A percentile compares a stretch with the other conserved stretches of the same genome.
These are phyloP conservation scores for Saccopteryx bilineata DNA, from an alignment of 2,113 vertebrate species.

Conservation along the genomic window DNA sequence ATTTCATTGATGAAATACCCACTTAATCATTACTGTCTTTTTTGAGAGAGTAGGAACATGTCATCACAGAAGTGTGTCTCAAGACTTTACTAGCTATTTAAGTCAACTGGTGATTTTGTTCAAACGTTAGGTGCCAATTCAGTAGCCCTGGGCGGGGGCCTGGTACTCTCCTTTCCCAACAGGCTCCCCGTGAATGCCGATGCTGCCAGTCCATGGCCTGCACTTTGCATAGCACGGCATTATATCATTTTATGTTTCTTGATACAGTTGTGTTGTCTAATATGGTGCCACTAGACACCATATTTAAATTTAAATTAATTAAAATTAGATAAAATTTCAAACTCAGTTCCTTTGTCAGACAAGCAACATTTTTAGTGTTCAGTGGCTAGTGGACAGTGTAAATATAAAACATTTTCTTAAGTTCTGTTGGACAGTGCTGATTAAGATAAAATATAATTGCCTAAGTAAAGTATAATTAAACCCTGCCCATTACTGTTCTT, in stretches of 20 bases:
- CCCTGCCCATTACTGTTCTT: conserved; percentile 27
- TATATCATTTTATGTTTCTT: conserved; percentile 16
- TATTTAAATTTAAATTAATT: conserved; percentile 40
- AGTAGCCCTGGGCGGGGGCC: background rate
- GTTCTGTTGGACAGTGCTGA: background rate
- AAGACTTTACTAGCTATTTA: conserved; percentile 50
- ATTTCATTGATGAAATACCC: conserved; percentile 57
- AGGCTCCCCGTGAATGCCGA: background rate
- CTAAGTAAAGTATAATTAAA: conserved; percentile 57
- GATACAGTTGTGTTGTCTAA: background rate
- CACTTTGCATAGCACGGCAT: background rate
- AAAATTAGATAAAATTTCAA: conserved; percentile 39
- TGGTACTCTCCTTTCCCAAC: background rate
- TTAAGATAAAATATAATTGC: conserved; percentile 33
- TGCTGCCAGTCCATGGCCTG: background rate
- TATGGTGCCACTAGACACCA: background rate
- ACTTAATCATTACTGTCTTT: conserved; percentile 51
- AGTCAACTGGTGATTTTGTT: conserved; percentile 46
- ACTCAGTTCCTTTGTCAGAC: background rate
- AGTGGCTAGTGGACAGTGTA: background rate
- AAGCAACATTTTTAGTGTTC: conserved; percentile 20
- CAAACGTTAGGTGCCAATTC: background rate
- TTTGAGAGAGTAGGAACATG: background rate
- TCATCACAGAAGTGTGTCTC: conserved; percentile 4
- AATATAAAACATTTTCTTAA: conserved; percentile 45